Evolutionary conservation across 2,113 vertebrate species (phyloP), one percentile per base, ranked within the genome.

Genomic region (Dryoscopus gambensis): DNA sequence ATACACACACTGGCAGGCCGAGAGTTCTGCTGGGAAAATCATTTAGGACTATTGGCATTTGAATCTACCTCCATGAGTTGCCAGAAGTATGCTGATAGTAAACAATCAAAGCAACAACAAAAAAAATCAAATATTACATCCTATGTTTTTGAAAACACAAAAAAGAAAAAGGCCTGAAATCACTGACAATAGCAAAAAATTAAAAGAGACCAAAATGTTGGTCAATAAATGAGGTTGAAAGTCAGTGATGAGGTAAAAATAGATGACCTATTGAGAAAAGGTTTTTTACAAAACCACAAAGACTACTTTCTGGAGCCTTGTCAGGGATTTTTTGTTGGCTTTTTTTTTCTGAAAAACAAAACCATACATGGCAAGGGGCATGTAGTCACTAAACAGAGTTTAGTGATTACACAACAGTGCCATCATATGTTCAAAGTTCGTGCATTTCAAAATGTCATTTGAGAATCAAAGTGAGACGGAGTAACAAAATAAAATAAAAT

Each of bases 351-450:
- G 17, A 77, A 73, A 35, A 74, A 59, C 10, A 85, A 84, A 95
- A 42, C 14, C 27, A 63, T 25, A n/a, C 2, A 6, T 60, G 44
- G 21, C 39, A 92, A 88, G 46, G 63, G 47, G 4, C 28, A 75
- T 71, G 35, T 75, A 77, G 50, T 49, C 33, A 84, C 52, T 67
- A 62, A 75, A 47, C 5, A 53, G 18, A 74, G 44, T 44, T 92
- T 37, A 90, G 93, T 55, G 31, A 69, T 62, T 90, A 87, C 68
- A 90, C 96, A 94, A 96, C 86, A 96, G 92, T 96, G 96, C 96
- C 95, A 96, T 96, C 96, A 64, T 65, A 96, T 95, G 95, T 92
- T 68, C 85, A 92, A 80, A 94, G 71, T 84, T 81, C 60, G 75
- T 25, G 56, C 5, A 40, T 68, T 86, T 95, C 28, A 84, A 89